Evolutionary conservation across 92 coral and sea anemone species (phyloP), one percentile per base, ranked within the genome.

Genomic region (Phymanthus crucifer): DNA sequence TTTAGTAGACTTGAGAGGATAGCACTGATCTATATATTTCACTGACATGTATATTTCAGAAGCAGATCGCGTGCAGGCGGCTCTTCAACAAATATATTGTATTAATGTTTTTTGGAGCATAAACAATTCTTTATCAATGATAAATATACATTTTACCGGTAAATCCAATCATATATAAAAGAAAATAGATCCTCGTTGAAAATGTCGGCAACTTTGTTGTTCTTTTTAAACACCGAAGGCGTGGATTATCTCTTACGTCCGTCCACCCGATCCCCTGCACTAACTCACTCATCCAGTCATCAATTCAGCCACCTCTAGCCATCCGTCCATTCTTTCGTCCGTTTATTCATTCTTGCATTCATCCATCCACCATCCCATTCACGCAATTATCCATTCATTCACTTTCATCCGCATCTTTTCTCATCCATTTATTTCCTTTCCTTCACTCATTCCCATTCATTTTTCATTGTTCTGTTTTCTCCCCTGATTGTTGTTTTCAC

Each of bases 21-120:
- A n/a, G n/a, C n/a, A n/a, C n/a, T n/a, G 2, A 43, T 43, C 14
- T 11, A 43, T 43, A 43, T 43, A 43, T 11, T 43, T 43, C 14
- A 43, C 48, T 43, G 14, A 43, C 29, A 29, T 61, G 3, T 27
- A 27, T 61, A 61, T 61, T 23, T 24, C 14, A 27, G 68, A 1
- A 61, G 23, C 34, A 29, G 34, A 61, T 61, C 68, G 68, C 68
- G 68, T 61, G 33, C 33, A 61, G 68, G 26, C 35, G 32, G 68
- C 27, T 61, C 34, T 27, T 29, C 26, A 61, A 61, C 68, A 27
- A 61, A 61, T 27, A 61, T 61, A 61, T 61, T 24, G 11, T 27
- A 13, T 7, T 29, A 61, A 54, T 54, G 64, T 21, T 8, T 21
- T 24, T n/a, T n/a, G 2, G 14, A 54, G 29, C 29, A 6, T 54